Conservation (phyloP, 2,888 invertebrate species). For the Muschampia plurimacula region DNA sequence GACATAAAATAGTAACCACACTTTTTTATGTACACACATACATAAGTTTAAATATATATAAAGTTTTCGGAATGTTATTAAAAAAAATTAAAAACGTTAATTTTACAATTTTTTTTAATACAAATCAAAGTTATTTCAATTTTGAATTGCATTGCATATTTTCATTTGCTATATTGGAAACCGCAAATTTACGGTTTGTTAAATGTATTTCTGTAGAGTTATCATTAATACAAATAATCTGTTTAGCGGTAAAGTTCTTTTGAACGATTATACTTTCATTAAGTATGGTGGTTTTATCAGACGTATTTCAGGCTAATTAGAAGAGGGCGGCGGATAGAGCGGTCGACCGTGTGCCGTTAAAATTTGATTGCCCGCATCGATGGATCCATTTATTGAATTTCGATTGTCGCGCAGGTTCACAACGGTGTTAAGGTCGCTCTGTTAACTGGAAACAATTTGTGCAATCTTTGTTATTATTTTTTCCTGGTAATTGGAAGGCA, state of each 20-base stretch:
- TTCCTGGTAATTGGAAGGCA: conserved; percentile 14
- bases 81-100: too few relatives aligned
- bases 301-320: conserved; percentile 3
- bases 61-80: too few relatives aligned
- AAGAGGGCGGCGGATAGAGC: conserved; percentile 22
- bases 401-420: conserved; percentile 69
- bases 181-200: neutral
- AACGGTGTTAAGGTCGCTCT: conserved; percentile 73
- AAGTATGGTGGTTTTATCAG: conserved; percentile 26
- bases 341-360: conserved; percentile 40
- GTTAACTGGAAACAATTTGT: conserved; percentile 55
- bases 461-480: conserved; percentile 63
- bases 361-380: conserved; percentile 74
- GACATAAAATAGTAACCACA: too few relatives aligned
- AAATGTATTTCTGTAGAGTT: neutral
- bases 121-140: too few relatives aligned
- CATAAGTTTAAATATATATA: too few relatives aligned
- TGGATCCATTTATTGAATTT: conserved; percentile 58
- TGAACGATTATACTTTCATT: neutral
- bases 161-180: neutral
- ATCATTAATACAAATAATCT: neutral
- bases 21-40: too few relatives aligned
- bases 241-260: neutral
- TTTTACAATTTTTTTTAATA: too few relatives aligned
- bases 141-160: too few relatives aligned